phyloP scores from a whole-genome alignment of 92 coral and sea anemone genomes.

The Epizoanthus fatuus region DNA sequence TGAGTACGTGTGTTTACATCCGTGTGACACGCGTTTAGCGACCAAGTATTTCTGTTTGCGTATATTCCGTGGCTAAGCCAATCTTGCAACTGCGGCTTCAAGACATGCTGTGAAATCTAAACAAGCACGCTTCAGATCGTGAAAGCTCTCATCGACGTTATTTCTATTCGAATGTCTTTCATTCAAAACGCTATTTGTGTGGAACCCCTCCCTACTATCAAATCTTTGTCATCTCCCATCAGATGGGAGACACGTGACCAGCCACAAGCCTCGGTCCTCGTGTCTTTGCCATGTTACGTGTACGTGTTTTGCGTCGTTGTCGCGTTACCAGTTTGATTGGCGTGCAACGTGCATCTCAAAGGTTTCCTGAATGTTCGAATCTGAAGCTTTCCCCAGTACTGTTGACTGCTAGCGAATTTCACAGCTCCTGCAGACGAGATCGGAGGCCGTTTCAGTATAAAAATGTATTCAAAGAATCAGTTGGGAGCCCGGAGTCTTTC shows the following conservation, averaged over 20 bases:
- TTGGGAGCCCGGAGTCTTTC: constrained; percentile 81
- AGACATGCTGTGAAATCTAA: neutral
- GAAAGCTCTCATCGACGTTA: neutral
- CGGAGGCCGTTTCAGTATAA: constrained; percentile 64
- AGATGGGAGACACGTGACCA: too few species aligned
- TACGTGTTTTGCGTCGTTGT: neutral
- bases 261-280: too few species aligned
- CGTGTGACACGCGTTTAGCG: constrained; percentile 1
- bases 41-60: neutral
- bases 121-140: constrained; percentile 27
- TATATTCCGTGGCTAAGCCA: neutral
- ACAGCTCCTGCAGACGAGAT: constrained; percentile 23
- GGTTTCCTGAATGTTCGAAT: neutral
- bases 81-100: neutral
- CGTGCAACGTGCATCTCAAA: constrained; percentile 9
- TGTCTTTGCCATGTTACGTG: too few species aligned
- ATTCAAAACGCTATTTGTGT: neutral
- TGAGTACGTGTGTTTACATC: neutral
- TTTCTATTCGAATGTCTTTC: neutral
- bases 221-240: too few species aligned
- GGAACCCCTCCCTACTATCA: too few species aligned
- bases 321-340: neutral
- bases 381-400: neutral
- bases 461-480: constrained; percentile 83
- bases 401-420: neutral